Evolutionary conservation across 2,113 vertebrate species (phyloP).

Genomic region (Rhegmatorhina hoffmannsi): DNA sequence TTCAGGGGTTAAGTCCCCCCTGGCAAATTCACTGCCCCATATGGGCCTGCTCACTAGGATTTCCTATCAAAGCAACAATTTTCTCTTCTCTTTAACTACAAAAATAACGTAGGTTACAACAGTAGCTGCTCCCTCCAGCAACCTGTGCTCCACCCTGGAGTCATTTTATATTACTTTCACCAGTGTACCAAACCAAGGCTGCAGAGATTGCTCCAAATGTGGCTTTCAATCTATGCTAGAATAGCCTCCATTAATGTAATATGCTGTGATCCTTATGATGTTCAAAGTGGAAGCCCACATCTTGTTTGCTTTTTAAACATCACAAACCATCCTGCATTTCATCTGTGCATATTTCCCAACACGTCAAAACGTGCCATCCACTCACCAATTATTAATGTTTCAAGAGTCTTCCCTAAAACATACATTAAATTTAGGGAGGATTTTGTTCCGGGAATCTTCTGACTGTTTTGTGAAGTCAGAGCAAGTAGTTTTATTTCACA

Average conservation of each 20-base stretch:
- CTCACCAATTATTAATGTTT: not conserved
- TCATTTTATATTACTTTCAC: conserved; percentile 23
- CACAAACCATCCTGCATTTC: not conserved
- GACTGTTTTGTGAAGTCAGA: not conserved
- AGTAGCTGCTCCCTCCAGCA: not conserved
- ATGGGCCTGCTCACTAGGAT: not conserved
- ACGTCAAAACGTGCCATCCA: not conserved
- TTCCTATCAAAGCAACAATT: not conserved
- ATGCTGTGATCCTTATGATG: not conserved
- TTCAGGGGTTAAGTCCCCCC: not conserved
- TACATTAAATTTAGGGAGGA: conserved; percentile 20
- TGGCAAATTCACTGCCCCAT: not conserved
- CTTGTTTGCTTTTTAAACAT: conserved; percentile 22
- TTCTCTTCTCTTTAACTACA: not conserved
- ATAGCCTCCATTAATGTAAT: conserved; percentile 15
- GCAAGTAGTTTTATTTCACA: conserved; percentile 32
- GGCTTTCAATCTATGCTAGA: conserved; percentile 30
- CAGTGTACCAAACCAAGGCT: not conserved
- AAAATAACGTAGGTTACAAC: not conserved
- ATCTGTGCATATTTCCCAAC: not conserved
- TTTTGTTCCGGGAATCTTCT: conserved; percentile 38
- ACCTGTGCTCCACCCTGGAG: conserved; percentile 1
- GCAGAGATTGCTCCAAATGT: conserved; percentile 27
- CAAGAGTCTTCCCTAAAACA: conserved; percentile 45
- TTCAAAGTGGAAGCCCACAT: not conserved